Percentiles rank a stretch among this genome's conserved stretches.
Evolutionary conservation across 2,888 invertebrate species (phyloP).

Genomic region (Apamea monoglypha): DNA sequence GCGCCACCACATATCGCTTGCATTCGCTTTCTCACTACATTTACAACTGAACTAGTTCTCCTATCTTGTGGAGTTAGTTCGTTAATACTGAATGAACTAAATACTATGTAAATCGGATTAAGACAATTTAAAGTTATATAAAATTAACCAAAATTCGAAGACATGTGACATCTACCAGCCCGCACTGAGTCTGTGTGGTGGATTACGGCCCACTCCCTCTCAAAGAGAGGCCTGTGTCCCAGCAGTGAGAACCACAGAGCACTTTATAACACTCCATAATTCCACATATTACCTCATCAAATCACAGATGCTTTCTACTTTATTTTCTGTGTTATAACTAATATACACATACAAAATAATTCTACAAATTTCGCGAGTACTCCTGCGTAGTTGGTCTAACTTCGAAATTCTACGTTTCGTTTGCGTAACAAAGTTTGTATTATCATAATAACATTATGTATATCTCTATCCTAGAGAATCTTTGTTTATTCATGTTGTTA

Average conservation of each 20-base stretch:
- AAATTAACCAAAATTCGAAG: too few species aligned
- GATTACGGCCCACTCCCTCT: too few species aligned
- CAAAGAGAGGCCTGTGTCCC: too few species aligned
- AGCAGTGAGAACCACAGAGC: too few species aligned
- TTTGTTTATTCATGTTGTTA: slow-evolving; percentile 53
- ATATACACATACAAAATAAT: slow-evolving; percentile 11
- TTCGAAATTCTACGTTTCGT: slow-evolving; percentile 46
- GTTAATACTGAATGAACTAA: slow-evolving; percentile 12
- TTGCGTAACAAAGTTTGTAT: slow-evolving; percentile 49
- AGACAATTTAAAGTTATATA: neutral
- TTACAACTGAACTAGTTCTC: slow-evolving; percentile 45
- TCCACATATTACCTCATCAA: slow-evolving; percentile 6
- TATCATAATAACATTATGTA: slow-evolving; percentile 55
- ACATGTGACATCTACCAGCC: too few species aligned
- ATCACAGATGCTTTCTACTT: neutral
- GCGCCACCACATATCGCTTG: slow-evolving; percentile 53
- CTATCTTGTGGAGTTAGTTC: slow-evolving; percentile 40
- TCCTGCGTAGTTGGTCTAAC: slow-evolving; percentile 22
- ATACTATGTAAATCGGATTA: neutral
- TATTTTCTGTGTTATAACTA: slow-evolving; percentile 11
- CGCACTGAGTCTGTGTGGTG: too few species aligned
- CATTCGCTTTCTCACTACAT: slow-evolving; percentile 66
- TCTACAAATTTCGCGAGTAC: slow-evolving; percentile 30
- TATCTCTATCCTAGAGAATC: slow-evolving; percentile 43
- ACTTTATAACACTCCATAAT: neutral